Evolutionary conservation across 2,888 invertebrate genomes (phyloP).

Genomic region (Thysanoteuthis rhombus): DNA sequence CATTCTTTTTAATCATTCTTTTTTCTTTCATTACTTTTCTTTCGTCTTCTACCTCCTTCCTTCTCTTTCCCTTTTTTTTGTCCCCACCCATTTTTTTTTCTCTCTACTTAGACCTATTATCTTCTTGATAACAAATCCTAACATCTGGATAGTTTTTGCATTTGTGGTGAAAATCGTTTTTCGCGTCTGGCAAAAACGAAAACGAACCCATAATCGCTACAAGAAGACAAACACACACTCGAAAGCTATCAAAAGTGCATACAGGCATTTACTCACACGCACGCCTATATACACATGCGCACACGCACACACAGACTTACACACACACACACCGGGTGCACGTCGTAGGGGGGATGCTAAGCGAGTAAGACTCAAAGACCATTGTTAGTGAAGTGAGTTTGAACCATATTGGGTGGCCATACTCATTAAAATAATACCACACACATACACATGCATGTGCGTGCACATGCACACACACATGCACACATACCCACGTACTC

Average conservation of each 20-base stretch:
- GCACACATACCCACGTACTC: too few relatives aligned
- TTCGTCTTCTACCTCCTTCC: background rate
- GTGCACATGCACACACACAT: too few relatives aligned
- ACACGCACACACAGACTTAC: too few relatives aligned
- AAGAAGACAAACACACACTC: background rate
- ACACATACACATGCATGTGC: too few relatives aligned
- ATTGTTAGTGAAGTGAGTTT: too few relatives aligned
- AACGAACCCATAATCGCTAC: background rate
- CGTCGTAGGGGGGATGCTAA: too few relatives aligned
- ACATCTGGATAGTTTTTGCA: background rate
- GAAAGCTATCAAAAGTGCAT: background rate
- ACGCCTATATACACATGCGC: background rate
- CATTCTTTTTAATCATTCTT: background rate
- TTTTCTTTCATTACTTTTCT: background rate
- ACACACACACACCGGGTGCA: too few relatives aligned
- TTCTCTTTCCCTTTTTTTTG: background rate
- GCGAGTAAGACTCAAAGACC: too few relatives aligned
- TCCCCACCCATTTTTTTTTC: fast-evolving
- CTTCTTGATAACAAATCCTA: slow-evolving; percentile 12
- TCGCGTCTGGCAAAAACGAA: background rate
- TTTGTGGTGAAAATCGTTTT: slow-evolving; percentile 12
- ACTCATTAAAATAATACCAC: too few relatives aligned
- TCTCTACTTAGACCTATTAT: background rate
- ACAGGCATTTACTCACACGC: too few relatives aligned
- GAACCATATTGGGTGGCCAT: too few relatives aligned